Evolutionary conservation across 2,113 vertebrate species (phyloP).

Genomic region (Thomomys bottae): DNA sequence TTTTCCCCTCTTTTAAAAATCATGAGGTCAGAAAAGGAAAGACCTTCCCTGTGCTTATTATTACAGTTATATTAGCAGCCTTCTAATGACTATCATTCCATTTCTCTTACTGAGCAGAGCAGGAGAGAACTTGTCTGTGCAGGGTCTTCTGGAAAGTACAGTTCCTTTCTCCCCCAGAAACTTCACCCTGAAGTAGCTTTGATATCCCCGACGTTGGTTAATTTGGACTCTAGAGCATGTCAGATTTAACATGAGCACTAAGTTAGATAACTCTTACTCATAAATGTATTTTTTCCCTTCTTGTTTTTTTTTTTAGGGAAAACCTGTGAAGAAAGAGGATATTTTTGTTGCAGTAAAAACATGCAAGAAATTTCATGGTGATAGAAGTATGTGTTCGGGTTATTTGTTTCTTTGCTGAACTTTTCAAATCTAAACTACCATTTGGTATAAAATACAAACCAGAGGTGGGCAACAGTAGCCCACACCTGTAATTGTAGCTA

Average conservation of each 20-base stretch:
- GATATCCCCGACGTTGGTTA: not conserved
- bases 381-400: conserved; percentile 92
- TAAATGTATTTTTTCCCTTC: conserved; percentile 57
- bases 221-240: not conserved
- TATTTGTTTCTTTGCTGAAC: conserved; percentile 52
- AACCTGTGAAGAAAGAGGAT: conserved; percentile 90
- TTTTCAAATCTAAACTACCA: conserved; percentile 23
- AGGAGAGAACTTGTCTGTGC: not conserved
- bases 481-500: too few species aligned
- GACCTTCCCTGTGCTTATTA: not conserved
- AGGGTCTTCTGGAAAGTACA: not conserved
- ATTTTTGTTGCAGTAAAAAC: conserved; percentile 98
- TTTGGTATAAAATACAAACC: not conserved
- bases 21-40: not conserved
- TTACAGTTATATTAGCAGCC: not conserved
- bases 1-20: conserved; percentile 17
- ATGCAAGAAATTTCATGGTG: conserved; percentile 94
- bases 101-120: not conserved
- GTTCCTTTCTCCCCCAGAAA: not conserved
- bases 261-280: conserved; percentile 30
- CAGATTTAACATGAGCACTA: not conserved
- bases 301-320: conserved; percentile 85
- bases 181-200: not conserved
- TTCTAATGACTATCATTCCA: not conserved
- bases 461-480: not conserved